Evolutionary conservation across 2,888 invertebrate genomes (phyloP).

Genomic region (Aromia moschata): DNA sequence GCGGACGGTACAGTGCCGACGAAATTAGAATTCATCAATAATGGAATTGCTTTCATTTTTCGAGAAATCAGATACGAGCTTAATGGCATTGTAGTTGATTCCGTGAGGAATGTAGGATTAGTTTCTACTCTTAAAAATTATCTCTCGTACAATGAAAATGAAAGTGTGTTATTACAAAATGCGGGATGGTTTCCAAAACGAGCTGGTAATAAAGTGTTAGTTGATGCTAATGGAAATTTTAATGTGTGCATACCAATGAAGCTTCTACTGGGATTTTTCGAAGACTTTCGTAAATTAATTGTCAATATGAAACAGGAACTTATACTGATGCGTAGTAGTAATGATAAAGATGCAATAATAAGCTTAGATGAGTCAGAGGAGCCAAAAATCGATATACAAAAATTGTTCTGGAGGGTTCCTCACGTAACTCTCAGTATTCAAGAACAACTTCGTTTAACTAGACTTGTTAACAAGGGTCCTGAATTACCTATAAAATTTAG

Average conservation of each 20-base stretch:
- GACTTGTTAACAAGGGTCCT: slow-evolving; percentile 20
- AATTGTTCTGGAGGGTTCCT: slow-evolving; percentile 33
- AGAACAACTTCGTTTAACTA: slow-evolving; percentile 25
- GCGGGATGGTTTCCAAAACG: slow-evolving; percentile 28
- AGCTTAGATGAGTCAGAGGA: slow-evolving; percentile 19
- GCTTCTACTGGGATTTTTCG: slow-evolving; percentile 3
- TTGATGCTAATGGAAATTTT: slow-evolving; percentile 17
- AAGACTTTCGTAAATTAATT: slow-evolving; percentile 13
- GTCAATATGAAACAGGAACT: slow-evolving; percentile 6
- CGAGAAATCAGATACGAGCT: slow-evolving; percentile 38
- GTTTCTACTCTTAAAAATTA: slow-evolving; percentile 22
- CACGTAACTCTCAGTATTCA: slow-evolving; percentile 24
- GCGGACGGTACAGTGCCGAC: slow-evolving; percentile 12
- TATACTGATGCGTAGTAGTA: slow-evolving; percentile 2
- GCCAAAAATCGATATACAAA: slow-evolving; percentile 26
- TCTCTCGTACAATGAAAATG: slow-evolving; percentile 10
- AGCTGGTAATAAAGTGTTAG: slow-evolving; percentile 6
- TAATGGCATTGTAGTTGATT: slow-evolving; percentile 29
- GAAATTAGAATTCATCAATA: slow-evolving; percentile 33
- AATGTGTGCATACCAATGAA: slow-evolving; percentile 18
- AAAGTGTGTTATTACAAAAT: slow-evolving; percentile 16
- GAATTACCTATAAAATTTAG: slow-evolving; percentile 29
- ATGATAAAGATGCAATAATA: slow-evolving; percentile 2
- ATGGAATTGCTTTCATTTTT: slow-evolving; percentile 32
- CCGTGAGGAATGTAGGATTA: slow-evolving; percentile 20